Percentiles rank a stretch among this genome's conserved stretches.
Conservation (phyloP, 2,888 invertebrate species). For the Slavum lentiscoides region DNA sequence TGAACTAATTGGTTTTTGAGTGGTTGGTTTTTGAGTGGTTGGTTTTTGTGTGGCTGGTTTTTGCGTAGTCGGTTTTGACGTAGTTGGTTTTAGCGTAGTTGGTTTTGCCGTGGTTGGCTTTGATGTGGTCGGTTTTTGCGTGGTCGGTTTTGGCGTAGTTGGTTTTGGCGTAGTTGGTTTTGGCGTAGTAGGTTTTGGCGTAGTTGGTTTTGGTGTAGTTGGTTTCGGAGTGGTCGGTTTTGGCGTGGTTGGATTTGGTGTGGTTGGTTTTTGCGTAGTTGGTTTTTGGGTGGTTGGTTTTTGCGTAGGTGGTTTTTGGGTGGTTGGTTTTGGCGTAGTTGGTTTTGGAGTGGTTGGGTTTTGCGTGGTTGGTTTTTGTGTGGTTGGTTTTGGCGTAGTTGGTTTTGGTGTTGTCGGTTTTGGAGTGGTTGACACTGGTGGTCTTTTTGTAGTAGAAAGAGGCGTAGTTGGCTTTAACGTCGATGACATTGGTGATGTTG, state of each 20-base stretch:
- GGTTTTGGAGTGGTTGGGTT: constrained; percentile 7
- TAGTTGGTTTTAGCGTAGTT: constrained; percentile 38
- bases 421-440: constrained; percentile 51
- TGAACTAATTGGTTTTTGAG: constrained; percentile 27
- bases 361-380: neutral
- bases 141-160: constrained; percentile 10
- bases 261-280: constrained; percentile 16
- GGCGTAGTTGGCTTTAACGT: constrained; percentile 55
- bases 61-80: constrained; percentile 52
- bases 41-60: constrained; percentile 24
- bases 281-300: constrained; percentile 45
- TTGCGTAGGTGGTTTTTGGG: constrained; percentile 49
- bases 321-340: constrained; percentile 23
- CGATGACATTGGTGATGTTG: constrained; percentile 51
- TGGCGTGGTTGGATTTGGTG: neutral
- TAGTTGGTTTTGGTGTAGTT: constrained; percentile 1
- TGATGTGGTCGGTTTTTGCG: constrained; percentile 1
- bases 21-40: constrained; percentile 26
- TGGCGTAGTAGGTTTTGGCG: constrained; percentile 22
- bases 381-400: constrained; percentile 8
- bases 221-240: constrained; percentile 16
- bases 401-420: constrained; percentile 26
- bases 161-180: constrained; percentile 20
- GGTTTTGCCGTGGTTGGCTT: constrained; percentile 15
- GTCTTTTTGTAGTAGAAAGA: constrained; percentile 43